Conservation (phyloP, 2,797 vertebrate species). For the Hippoglossus hippoglossus region DNA sequence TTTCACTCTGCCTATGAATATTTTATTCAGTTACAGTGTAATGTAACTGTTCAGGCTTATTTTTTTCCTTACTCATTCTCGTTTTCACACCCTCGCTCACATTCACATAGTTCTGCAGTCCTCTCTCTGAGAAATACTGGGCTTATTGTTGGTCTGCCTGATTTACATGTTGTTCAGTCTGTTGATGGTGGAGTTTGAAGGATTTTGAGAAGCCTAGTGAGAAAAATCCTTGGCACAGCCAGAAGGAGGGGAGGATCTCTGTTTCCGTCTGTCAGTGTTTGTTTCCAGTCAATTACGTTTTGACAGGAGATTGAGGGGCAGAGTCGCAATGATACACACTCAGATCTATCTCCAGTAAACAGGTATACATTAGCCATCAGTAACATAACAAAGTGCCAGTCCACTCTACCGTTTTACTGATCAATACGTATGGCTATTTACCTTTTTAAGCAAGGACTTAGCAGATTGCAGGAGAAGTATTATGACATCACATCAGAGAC, state of each 20-base stretch:
- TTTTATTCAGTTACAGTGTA: background rate
- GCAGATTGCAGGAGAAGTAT: conserved; percentile 11
- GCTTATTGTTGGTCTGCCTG: conserved; percentile 32
- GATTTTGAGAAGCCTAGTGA: conserved; percentile 56
- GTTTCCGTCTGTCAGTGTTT: conserved; percentile 57
- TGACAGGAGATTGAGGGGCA: conserved; percentile 49
- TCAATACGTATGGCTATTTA: conserved; percentile 55
- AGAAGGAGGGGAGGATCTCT: conserved; percentile 27
- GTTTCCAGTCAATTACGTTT: conserved; percentile 70
- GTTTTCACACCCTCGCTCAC: conserved; percentile 8
- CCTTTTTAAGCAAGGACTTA: conserved; percentile 18
- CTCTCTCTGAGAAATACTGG: conserved; percentile 22
- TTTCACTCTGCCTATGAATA: background rate
- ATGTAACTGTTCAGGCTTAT: background rate
- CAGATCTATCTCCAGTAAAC: conserved; percentile 62
- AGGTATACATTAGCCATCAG: conserved; percentile 69
- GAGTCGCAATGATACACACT: conserved; percentile 53
- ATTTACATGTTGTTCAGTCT: conserved; percentile 37
- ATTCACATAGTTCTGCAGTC: conserved; percentile 3
- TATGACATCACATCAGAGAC: conserved; percentile 2
- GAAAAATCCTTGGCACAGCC: conserved; percentile 41
- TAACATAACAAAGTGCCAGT: conserved; percentile 37
- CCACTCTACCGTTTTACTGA: conserved; percentile 49
- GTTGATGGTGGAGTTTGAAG: conserved; percentile 35
- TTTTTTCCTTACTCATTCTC: background rate